Base-by-base conservation (phyloP, 1,140 invertebrate genomes). In the Druon quercuslanigerum region DNA sequence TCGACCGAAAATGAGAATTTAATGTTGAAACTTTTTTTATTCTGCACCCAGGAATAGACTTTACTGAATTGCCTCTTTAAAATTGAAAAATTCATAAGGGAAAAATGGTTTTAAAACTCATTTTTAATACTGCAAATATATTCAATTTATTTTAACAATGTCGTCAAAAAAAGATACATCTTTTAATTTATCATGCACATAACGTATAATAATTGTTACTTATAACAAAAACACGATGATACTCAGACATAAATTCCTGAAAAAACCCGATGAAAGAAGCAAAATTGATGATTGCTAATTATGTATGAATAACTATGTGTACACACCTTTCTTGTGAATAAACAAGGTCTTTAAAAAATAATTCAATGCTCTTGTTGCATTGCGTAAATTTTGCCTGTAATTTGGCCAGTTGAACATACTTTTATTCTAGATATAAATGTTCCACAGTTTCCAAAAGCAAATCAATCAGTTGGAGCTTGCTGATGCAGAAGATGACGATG, bases 381-480 rank as follows among this genome's bases (percentile, higher is more conserved):
- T 3, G 20, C 13, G 6, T 8, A 46, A 46, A 25, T 0, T 13
- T 12, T 33, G 16, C 33, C 25, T 40, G 13, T 46, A 25, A 46
- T 8, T 40, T 16, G 19, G 13, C 1, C 5, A 14, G 11, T 13
- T 14, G 13, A 60, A 25, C 16, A 66, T 3, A 40, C 25, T 60
- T 40, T 20, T 14, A 9, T 33, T 14, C 13, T 16, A 6, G 25
- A 33, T 12, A 19, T 17, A 56, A 12, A 20, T 8, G 17, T n/a
- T 19, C 0, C 40, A 11, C 40, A n/a, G 25, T 4, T 20, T 19
- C 16, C 1, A 74, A 51, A 9, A 46, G 33, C 83, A 78, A 84
- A 14, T 83, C 60, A 19, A 89, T 78, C 19, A 89, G 80, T 72
- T 74, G 0, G 85, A 87, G 50, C 88, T 78, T 3, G 50, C 51